Conservation (phyloP, 2,888 invertebrate genomes). For the Abrostola tripartita region DNA sequence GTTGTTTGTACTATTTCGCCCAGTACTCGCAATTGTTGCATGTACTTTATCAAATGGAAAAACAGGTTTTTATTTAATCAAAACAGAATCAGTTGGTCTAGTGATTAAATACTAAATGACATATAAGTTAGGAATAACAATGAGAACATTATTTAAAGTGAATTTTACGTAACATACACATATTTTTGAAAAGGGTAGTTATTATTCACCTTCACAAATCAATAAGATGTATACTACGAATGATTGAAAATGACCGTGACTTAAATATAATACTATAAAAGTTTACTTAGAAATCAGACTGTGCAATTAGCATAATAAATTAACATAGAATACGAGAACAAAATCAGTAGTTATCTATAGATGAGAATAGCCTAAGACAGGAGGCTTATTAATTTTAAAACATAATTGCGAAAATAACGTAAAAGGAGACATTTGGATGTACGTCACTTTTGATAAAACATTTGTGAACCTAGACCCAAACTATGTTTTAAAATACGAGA, state of each 20-base stretch:
- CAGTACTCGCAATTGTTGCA: conserved; percentile 24
- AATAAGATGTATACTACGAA: neutral
- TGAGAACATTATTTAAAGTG: neutral
- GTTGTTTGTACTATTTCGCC: conserved; percentile 29
- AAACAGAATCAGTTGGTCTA: conserved; percentile 20
- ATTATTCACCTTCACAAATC: neutral
- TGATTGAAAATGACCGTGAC: neutral
- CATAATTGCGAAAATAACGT: no score
- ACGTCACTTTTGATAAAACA: no score
- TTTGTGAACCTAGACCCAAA: no score
- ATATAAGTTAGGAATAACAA: conserved; percentile 1
- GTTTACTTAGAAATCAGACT: neutral
- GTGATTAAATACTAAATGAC: conserved; percentile 21
- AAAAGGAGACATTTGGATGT: no score
- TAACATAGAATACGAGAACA: conserved; percentile 1
- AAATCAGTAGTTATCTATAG: neutral
- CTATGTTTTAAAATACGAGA: no score
- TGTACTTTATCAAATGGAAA: conserved; percentile 27
- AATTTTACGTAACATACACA: neutral
- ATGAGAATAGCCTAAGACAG: no score
- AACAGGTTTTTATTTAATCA: conserved; percentile 39
- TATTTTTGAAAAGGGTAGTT: neutral
- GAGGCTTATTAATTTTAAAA: no score
- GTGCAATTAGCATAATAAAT: neutral
- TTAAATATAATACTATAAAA: no score